A percentile compares a stretch with the other conserved stretches of the same genome.
Evolutionary conservation across 2,888 invertebrate genomes (phyloP).

Genomic region (Stegophylla sp.): DNA sequence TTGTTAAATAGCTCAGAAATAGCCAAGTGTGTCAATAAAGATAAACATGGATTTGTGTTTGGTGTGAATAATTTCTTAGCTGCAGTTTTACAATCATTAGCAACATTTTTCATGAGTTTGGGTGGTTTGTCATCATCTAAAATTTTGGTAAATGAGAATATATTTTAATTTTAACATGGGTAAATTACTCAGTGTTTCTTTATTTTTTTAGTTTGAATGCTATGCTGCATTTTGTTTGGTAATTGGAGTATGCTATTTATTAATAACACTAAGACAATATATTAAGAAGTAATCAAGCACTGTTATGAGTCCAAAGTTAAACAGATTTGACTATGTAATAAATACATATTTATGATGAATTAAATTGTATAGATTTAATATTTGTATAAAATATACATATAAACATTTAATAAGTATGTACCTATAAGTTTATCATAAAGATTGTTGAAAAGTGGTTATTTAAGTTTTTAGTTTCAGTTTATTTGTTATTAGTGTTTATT

Average conservation of each 20-base stretch:
- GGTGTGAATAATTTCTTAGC: slow-evolving; percentile 87
- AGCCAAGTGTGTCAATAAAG: slow-evolving; percentile 79
- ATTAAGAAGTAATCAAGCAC: slow-evolving; percentile 9
- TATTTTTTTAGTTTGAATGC: slow-evolving; percentile 43
- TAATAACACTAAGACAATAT: slow-evolving; percentile 18
- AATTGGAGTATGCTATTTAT: slow-evolving; percentile 42
- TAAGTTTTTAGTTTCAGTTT: too few relatives aligned
- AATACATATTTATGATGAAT: too few relatives aligned
- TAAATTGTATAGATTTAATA: too few relatives aligned
- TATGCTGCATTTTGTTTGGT: slow-evolving; percentile 39
- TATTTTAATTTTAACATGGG: not conserved
- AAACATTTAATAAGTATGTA: too few relatives aligned
- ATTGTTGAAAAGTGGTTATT: too few relatives aligned
- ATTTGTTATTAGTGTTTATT: too few relatives aligned
- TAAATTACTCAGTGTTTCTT: not conserved
- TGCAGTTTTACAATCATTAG: slow-evolving; percentile 76
- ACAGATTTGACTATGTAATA: too few relatives aligned
- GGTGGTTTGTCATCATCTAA: slow-evolving; percentile 18
- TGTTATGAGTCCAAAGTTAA: too few relatives aligned
- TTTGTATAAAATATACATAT: too few relatives aligned
- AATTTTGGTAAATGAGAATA: slow-evolving; percentile 32
- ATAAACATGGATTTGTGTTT: slow-evolving; percentile 88
- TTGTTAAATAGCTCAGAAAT: slow-evolving; percentile 76
- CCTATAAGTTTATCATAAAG: too few relatives aligned
- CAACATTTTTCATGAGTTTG: slow-evolving; percentile 68